Base-by-base conservation (phyloP, 2,797 vertebrate species). In the Tamandua tetradactyla region DNA sequence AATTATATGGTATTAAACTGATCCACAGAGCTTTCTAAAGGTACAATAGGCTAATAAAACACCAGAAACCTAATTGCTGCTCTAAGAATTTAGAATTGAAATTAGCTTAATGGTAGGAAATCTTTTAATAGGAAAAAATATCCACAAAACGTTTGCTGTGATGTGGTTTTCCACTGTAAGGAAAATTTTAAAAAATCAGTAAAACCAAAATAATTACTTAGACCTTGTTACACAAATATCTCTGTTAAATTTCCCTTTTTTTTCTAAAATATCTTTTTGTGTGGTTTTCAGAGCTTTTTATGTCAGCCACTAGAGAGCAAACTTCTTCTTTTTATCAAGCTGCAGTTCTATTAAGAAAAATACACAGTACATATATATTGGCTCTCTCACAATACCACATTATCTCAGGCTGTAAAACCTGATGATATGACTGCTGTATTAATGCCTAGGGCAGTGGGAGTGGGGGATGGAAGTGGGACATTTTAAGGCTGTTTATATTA, bases 221-320 rank as follows among this genome's bases (percentile, higher is more conserved):
- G 89, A 71, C 35, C 79, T 95, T 91, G 11, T 87, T 82, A 75
- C 3, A 68, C 23, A 94, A 87, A 88, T 83, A 88, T 37, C 3
- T 0, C 84, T 93, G n/a, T 80, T 94, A 87, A 84, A n/a, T n/a
- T 91, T 79, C 61, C 86, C 94, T 71, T 89, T 81, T 96, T 94
- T 95, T 97, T 93, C 85, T 93, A 91, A 86, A 87, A n/a, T 68
- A 93, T 78, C 30, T 89, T 75, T 95, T 66, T 96, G 91, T 97
- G 83, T 96, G 62, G 3, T 94, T 98, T 93, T 97, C 88, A 91
- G 95, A 97, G 95, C 96, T 94, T 96, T 98, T 98, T 98, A 87
- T 96, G 97, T 98, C 97, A 98, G 97, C 98, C 98, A 98, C 98
- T 98, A 98, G 98, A 98, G 98, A 98, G 98, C 98, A 98, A 98